Percentiles rank a stretch among this genome's conserved stretches.
phyloP scores from a whole-genome alignment of 2,888 invertebrate genomes.

The Euzetes globulus region DNA sequence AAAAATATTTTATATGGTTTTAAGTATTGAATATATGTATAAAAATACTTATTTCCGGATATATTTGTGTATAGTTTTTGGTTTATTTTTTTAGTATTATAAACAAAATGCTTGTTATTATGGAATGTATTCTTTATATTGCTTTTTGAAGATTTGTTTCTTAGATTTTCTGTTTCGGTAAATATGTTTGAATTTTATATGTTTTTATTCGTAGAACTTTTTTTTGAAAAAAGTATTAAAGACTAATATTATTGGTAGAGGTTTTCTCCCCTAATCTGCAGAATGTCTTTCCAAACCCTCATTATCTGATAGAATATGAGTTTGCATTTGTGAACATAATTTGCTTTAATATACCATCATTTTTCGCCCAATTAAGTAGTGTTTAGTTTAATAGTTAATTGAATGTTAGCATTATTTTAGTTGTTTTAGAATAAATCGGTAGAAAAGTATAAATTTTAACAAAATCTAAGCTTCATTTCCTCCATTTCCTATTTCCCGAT shows the following conservation, averaged over 20 bases:
- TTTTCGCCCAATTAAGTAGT: slow-evolving; percentile 12
- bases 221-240: not conserved
- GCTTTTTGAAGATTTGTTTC: not conserved
- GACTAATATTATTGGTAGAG: no score
- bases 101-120: not conserved
- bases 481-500: slow-evolving; percentile 20
- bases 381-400: slow-evolving; percentile 3
- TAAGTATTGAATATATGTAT: not conserved
- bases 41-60: not conserved
- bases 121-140: not conserved
- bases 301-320: not conserved
- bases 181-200: not conserved
- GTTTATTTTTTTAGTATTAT: not conserved
- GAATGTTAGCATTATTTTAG: not conserved
- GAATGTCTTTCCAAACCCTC: no score
- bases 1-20: not conserved
- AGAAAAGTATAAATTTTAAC: not conserved
- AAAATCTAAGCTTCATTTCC: slow-evolving; percentile 25
- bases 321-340: slow-evolving; percentile 29
- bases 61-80: not conserved
- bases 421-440: not conserved
- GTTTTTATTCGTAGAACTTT: not conserved
- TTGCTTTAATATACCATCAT: slow-evolving; percentile 5
- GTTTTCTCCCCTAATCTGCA: no score
- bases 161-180: not conserved